Percentiles rank a stretch among this genome's conserved stretches.
Evolutionary conservation across 2,888 invertebrate genomes (phyloP).

Genomic region (Drosophila yooni): DNA sequence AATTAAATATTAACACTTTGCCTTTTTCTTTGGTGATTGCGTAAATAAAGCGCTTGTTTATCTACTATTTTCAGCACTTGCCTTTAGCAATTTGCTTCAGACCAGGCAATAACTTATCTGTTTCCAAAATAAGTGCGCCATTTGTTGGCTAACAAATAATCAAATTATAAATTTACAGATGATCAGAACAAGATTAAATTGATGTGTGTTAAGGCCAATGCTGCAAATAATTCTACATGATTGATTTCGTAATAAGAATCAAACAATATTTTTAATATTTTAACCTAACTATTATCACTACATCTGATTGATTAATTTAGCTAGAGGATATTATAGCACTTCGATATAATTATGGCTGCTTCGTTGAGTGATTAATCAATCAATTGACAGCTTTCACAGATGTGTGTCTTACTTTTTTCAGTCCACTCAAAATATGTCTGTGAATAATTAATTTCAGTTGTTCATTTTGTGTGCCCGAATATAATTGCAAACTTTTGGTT

Average conservation of each 20-base stretch:
- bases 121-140: neutral
- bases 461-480: slow-evolving; percentile 6
- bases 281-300: neutral
- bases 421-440: neutral
- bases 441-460: slow-evolving; percentile 7
- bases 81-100: slow-evolving; percentile 1
- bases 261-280: neutral
- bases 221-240: neutral
- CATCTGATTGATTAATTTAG: neutral
- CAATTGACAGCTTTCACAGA: neutral
- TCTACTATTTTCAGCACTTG: slow-evolving; percentile 8
- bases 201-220: neutral
- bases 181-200: neutral
- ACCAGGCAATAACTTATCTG: neutral
- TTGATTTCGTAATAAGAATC: neutral
- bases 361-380: neutral
- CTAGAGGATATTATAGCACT: neutral
- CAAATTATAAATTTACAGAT: neutral
- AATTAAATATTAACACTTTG: slow-evolving; percentile 31
- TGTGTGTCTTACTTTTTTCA: neutral
- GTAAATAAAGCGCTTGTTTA: slow-evolving; percentile 9
- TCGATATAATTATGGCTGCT: neutral
- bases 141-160: slow-evolving; percentile 11
- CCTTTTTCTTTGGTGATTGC: neutral
- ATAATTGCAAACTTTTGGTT: slow-evolving; percentile 6